Evolutionary conservation across 2,888 invertebrate genomes (phyloP).

Genomic region (Erannis defoliaria): DNA sequence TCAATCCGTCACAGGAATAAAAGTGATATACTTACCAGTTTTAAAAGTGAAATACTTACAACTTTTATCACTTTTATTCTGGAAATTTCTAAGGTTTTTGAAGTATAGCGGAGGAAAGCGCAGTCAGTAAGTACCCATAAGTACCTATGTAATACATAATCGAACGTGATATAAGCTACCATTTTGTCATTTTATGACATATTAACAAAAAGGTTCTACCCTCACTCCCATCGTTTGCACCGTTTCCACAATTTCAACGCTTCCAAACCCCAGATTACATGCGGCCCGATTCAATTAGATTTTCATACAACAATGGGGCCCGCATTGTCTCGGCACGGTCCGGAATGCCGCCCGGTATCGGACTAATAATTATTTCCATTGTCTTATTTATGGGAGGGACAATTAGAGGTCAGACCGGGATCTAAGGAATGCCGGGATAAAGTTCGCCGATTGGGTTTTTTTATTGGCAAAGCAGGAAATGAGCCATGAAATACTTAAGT

Average conservation of each 20-base stretch:
- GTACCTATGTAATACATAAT: no score
- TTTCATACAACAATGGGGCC: conserved; percentile 63
- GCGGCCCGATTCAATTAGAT: conserved; percentile 66
- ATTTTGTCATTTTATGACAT: conserved; percentile 3
- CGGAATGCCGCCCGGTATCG: conserved; percentile 60
- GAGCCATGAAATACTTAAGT: background rate
- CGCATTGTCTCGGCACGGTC: conserved; percentile 59
- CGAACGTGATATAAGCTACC: background rate
- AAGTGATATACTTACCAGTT: no score
- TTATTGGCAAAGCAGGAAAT: conserved; percentile 30
- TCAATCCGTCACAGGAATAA: no score
- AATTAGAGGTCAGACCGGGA: conserved; percentile 39
- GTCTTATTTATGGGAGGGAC: conserved; percentile 61
- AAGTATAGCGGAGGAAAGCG: no score
- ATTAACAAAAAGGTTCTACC: conserved; percentile 24
- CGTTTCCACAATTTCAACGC: conserved; percentile 27
- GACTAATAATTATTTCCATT: conserved; percentile 72
- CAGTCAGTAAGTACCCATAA: no score
- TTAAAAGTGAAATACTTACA: no score
- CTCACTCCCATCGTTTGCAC: conserved; percentile 19
- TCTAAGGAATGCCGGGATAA: conserved; percentile 46
- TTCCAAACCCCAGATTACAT: conserved; percentile 50
- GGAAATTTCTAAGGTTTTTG: no score
- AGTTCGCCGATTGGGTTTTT: conserved; percentile 49
- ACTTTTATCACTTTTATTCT: no score